Conservation (phyloP, 2,797 vertebrate genomes). For the Acanthurus tractus region DNA sequence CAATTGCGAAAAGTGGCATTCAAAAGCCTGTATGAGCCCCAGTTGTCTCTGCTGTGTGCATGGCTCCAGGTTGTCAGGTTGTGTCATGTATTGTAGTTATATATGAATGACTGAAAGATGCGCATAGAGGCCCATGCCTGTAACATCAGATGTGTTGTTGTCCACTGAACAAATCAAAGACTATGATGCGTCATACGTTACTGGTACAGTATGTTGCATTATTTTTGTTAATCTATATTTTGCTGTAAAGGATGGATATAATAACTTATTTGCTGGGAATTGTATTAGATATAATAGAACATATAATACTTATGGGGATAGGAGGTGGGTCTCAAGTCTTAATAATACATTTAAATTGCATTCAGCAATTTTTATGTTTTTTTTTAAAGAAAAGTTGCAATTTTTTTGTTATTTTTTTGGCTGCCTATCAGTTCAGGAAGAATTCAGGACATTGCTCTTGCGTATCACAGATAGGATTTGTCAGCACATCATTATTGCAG, state of each 20-base stretch:
- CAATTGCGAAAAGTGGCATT: constrained; percentile 89
- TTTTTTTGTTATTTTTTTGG: constrained; percentile 69
- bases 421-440: constrained; percentile 80
- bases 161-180: constrained; percentile 71
- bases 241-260: constrained; percentile 82
- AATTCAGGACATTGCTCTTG: constrained; percentile 82
- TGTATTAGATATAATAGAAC: constrained; percentile 78
- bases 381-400: constrained; percentile 65
- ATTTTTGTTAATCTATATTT: constrained; percentile 81
- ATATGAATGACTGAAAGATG: constrained; percentile 85
- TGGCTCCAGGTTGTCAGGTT: constrained; percentile 44
- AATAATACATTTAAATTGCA: constrained; percentile 83
- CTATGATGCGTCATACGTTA: constrained; percentile 64
- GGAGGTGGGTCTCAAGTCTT: constrained; percentile 87
- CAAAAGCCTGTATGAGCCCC: constrained; percentile 18
- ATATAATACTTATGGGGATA: constrained; percentile 73
- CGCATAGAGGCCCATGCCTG: constrained; percentile 61
- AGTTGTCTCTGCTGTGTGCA: constrained; percentile 38
- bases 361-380: constrained; percentile 75
- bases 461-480: constrained; percentile 77
- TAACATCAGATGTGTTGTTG: constrained; percentile 70
- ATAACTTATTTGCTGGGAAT: constrained; percentile 81
- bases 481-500: constrained; percentile 86
- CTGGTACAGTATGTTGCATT: constrained; percentile 75
- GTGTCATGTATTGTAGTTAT: constrained; percentile 42